phyloP scores from a whole-genome alignment of 2,113 vertebrate genomes.

The Engystomops pustulosus region DNA sequence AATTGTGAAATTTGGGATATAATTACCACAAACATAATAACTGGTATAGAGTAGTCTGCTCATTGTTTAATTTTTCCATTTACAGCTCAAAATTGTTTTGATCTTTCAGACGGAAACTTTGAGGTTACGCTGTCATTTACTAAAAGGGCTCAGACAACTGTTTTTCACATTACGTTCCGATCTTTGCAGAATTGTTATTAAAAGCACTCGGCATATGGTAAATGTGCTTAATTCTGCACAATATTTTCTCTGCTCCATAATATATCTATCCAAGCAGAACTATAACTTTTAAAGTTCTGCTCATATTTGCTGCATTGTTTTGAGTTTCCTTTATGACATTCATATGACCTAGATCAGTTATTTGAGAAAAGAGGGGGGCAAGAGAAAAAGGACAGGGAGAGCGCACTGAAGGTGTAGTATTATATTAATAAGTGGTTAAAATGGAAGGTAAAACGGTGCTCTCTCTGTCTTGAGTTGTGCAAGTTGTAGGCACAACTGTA shows the following conservation, averaged over 20 bases:
- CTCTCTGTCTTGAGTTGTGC: no score
- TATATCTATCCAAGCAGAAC: conserved; percentile 5
- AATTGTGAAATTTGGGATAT: conserved; percentile 17
- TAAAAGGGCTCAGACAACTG: neutral
- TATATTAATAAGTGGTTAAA: no score
- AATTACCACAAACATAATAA: conserved; percentile 39
- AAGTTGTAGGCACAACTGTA: no score
- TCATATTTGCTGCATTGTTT: neutral
- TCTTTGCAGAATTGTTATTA: neutral
- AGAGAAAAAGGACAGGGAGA: no score
- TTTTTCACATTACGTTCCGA: neutral
- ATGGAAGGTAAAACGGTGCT: no score
- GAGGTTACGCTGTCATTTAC: neutral
- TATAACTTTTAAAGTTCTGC: neutral
- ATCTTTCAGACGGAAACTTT: neutral
- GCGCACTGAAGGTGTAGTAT: no score
- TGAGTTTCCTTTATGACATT: neutral
- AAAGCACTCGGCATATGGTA: conserved; percentile 6
- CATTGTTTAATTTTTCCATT: conserved; percentile 29
- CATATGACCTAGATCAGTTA: neutral
- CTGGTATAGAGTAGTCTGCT: neutral
- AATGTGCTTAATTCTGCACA: conserved; percentile 19
- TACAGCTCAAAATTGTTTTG: conserved; percentile 1
- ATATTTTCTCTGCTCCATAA: neutral
- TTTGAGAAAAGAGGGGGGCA: no score